A percentile compares a stretch with the other conserved stretches of the same genome.
Evolutionary conservation across 2,797 vertebrate genomes (phyloP).

Genomic region (Enoplosus armatus): DNA sequence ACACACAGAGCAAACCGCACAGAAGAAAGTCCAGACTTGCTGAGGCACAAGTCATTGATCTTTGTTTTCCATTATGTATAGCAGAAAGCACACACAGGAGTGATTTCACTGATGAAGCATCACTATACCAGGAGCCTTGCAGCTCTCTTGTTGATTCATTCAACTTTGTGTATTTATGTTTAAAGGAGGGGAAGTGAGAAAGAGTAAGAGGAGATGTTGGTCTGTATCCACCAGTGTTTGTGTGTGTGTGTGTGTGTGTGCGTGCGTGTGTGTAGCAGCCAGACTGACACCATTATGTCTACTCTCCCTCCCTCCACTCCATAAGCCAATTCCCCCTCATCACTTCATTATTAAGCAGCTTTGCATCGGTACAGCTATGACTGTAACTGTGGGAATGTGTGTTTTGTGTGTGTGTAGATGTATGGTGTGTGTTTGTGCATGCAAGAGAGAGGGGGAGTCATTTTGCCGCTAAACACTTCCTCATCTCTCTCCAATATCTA

Average conservation of each 20-base stretch:
- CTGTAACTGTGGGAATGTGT: slow-evolving; percentile 34
- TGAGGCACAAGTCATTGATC: slow-evolving; percentile 9
- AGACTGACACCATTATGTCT: slow-evolving; percentile 77
- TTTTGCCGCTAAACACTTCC: slow-evolving; percentile 1
- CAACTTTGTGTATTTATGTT: background rate
- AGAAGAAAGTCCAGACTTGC: slow-evolving; percentile 4
- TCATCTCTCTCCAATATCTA: slow-evolving; percentile 33
- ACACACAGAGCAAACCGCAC: background rate
- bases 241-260: slow-evolving; percentile 12
- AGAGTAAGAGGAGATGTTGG: background rate
- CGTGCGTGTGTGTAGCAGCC: slow-evolving; percentile 25
- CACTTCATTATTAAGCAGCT: slow-evolving; percentile 72
- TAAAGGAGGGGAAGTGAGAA: background rate
- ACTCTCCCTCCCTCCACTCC: slow-evolving; percentile 62
- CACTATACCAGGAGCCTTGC: background rate
- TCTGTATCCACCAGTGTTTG: slow-evolving; percentile 19
- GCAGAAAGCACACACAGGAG: background rate
- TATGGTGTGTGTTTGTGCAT: background rate
- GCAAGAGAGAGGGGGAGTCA: background rate
- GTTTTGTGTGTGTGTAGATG: background rate
- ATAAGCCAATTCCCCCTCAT: slow-evolving; percentile 76
- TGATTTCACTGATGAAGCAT: background rate
- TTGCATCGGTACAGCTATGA: slow-evolving; percentile 53
- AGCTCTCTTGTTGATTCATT: slow-evolving; percentile 22
- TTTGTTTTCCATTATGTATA: slow-evolving; percentile 17